Conservation (phyloP, 2,888 invertebrate species). For the Nephrotoma appendiculata region DNA sequence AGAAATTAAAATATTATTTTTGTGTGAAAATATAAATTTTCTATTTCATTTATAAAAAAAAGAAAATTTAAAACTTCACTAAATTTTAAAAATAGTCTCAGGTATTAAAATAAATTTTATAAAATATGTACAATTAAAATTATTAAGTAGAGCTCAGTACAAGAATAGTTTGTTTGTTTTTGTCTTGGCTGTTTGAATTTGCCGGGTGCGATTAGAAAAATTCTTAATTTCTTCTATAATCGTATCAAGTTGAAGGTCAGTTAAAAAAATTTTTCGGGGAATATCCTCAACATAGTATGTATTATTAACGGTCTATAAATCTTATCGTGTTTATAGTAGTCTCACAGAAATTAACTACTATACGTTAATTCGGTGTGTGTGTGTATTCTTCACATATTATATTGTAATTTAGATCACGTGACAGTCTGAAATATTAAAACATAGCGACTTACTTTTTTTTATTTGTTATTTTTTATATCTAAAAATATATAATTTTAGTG, state of each 20-base stretch:
- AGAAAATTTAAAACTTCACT: not conserved
- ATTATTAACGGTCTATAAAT: not conserved
- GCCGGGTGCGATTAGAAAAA: not conserved
- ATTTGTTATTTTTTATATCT: not conserved
- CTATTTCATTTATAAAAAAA: not conserved
- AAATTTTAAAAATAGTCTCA: not conserved
- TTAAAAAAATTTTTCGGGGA: not conserved
- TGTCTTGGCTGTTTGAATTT: not conserved
- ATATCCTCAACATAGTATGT: not conserved
- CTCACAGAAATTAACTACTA: not conserved
- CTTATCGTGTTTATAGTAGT: too few relatives aligned
- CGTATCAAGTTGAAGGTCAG: not conserved
- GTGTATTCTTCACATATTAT: not conserved
- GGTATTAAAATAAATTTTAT: not conserved
- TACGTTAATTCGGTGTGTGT: not conserved
- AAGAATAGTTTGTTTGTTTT: not conserved
- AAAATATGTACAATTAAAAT: not conserved
- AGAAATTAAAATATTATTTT: not conserved
- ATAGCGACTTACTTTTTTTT: not conserved
- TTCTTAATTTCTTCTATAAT: not conserved
- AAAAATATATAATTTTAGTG: not conserved
- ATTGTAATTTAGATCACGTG: not conserved
- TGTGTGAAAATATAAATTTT: not conserved
- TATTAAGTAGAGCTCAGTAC: not conserved
- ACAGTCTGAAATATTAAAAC: not conserved